phyloP scores from a whole-genome alignment of 2,113 vertebrate genomes.

The Platichthys stellatus region DNA sequence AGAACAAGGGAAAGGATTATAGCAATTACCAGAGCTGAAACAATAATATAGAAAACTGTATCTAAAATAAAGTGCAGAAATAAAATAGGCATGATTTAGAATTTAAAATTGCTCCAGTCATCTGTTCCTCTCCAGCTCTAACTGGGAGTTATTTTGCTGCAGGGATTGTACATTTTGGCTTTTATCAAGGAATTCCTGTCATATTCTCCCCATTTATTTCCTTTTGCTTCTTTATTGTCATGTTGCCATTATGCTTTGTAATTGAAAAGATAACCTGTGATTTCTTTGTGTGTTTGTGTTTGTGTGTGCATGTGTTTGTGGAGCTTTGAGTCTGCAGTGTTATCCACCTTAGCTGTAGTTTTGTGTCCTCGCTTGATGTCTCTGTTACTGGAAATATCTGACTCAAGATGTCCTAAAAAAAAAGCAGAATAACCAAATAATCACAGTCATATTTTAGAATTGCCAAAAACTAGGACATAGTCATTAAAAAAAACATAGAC shows the following conservation, averaged over 20 bases:
- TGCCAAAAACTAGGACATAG: neutral
- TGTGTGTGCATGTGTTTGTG: neutral
- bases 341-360: constrained; percentile 13
- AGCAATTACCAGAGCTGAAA: constrained; percentile 13
- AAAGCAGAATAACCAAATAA: constrained; percentile 6
- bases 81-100: constrained; percentile 28
- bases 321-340: constrained; percentile 33
- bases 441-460: constrained; percentile 28
- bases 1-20: neutral
- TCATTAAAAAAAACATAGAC: constrained; percentile 32
- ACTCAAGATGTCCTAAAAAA: neutral
- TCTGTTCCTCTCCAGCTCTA: constrained; percentile 26
- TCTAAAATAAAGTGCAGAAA: constrained; percentile 12
- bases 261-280: neutral
- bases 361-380: constrained; percentile 28
- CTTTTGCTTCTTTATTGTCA: constrained; percentile 35
- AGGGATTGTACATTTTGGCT: constrained; percentile 20
- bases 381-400: constrained; percentile 1
- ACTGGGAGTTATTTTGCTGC: constrained; percentile 40
- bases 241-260: constrained; percentile 43
- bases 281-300: neutral
- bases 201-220: constrained; percentile 50
- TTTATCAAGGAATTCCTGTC: constrained; percentile 15
- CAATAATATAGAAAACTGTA: neutral
- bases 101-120: neutral